phyloP scores from a whole-genome alignment of 2,888 invertebrate genomes.

The Artemia sp. region DNA sequence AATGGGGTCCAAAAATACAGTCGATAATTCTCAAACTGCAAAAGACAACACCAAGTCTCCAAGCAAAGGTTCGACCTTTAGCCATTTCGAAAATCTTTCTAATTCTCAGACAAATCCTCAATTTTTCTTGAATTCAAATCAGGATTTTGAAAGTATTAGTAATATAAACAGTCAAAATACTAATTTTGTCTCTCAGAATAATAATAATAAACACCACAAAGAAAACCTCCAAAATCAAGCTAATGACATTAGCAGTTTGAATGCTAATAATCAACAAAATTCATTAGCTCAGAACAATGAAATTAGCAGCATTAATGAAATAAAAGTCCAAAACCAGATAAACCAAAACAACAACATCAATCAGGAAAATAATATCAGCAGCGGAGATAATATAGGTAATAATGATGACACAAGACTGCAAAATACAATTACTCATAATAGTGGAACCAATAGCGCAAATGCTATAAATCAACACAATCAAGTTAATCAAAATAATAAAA shows the following conservation, averaged over 20 bases:
- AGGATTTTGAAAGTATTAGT: no score
- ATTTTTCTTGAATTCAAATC: no score
- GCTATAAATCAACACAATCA: neutral
- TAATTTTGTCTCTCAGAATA: no score
- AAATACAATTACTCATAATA: conserved; percentile 1
- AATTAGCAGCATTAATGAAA: neutral
- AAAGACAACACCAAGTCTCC: no score
- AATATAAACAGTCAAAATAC: no score
- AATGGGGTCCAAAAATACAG: no score
- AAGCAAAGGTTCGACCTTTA: no score
- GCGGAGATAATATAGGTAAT: neutral
- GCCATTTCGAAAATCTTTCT: no score
- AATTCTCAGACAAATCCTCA: no score
- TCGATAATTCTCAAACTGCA: no score
- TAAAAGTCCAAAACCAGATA: neutral
- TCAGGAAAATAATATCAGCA: neutral
- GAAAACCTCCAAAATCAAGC: no score
- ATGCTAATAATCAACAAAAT: conserved; percentile 4
- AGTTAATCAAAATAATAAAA: neutral
- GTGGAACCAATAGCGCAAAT: neutral
- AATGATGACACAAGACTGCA: neutral
- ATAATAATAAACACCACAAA: no score
- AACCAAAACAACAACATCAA: conserved; percentile 13
- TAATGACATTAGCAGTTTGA: neutral
- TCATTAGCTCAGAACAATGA: neutral